These are phyloP conservation scores for Liposcelis brunnea DNA, from an alignment of 2,888 invertebrate genomes.

Conservation along the genomic window DNA sequence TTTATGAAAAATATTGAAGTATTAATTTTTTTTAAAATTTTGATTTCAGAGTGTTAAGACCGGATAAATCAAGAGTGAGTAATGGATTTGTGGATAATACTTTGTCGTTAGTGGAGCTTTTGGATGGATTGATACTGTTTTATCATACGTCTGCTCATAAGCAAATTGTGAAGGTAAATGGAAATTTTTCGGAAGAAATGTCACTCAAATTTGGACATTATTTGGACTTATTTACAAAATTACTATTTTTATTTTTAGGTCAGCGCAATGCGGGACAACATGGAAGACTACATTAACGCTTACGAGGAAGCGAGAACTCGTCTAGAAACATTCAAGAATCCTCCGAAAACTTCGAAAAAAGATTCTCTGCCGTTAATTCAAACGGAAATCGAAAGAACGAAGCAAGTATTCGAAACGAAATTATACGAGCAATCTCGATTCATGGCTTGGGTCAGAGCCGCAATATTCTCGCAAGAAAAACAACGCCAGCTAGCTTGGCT, in stretches of 20 bases:
- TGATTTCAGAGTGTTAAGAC: too few species aligned
- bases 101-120: slow-evolving; percentile 36
- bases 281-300: slow-evolving; percentile 44
- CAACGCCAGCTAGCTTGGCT: slow-evolving; percentile 43
- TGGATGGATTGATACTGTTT: slow-evolving; percentile 47
- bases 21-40: too few species aligned
- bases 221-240: too few species aligned
- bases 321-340: slow-evolving; percentile 21
- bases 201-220: too few species aligned
- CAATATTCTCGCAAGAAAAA: slow-evolving; percentile 44
- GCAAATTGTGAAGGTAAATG: slow-evolving; percentile 32
- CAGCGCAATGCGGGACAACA: slow-evolving; percentile 40
- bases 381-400: slow-evolving; percentile 32
- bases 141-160: slow-evolving; percentile 51
- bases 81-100: not conserved
- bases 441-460: slow-evolving; percentile 52
- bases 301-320: slow-evolving; percentile 37
- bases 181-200: too few species aligned
- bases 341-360: slow-evolving; percentile 21
- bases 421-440: slow-evolving; percentile 41
- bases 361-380: slow-evolving; percentile 26
- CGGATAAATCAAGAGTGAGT: too few species aligned
- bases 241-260: too few species aligned
- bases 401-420: slow-evolving; percentile 39
- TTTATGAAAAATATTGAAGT: too few species aligned